Base-by-base conservation (phyloP, 2,888 invertebrate genomes). In the Orthosia incerta region DNA sequence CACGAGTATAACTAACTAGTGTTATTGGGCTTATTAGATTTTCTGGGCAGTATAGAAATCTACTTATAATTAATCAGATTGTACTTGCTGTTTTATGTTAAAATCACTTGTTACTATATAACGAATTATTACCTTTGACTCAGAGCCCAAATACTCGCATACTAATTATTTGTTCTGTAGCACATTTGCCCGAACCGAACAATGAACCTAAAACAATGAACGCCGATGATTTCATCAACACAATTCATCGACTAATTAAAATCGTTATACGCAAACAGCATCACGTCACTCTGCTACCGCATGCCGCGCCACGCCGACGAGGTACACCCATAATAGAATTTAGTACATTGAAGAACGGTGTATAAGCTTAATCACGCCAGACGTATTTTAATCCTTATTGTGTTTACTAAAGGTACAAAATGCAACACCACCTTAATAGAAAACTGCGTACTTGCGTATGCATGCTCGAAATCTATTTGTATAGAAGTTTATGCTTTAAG, bases 251-350 rank as follows among this genome's bases (percentile, higher is more conserved):
- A 87, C 90, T 93, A 92, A 93, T 93, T 93, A 91, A 91, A 91
- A 93, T 89, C 83, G 84, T 77, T 83, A 87, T 90, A 91, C 90
- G 90, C 91, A 94, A 95, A 94, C 93, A 93, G 86, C 86, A 89
- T 90, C 90, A 89, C 93, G 93, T 94, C 94, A 94, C 90, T 89
- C 87, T 78, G 88, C 89, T 90, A 91, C 93, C 92, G 92, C 93
- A 92, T 94, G 94, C 92, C 91, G 89, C 89, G 90, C 90, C 91
- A 89, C 91, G 87, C 88, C 88, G 76, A 84, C 86, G 83, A 93
- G 92, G 93, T 94, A 96, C 96, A 96, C 96, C 95, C 95, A 95
- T 96, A 95, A 94, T 95, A 95, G 93, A 94, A 88, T 88, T 84
- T 55, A 60, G 13, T 23, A 66, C 62, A 79, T 83, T 69, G 81